Base-by-base conservation (phyloP, 2,888 invertebrate species). In the Dolichomitus sp. region DNA sequence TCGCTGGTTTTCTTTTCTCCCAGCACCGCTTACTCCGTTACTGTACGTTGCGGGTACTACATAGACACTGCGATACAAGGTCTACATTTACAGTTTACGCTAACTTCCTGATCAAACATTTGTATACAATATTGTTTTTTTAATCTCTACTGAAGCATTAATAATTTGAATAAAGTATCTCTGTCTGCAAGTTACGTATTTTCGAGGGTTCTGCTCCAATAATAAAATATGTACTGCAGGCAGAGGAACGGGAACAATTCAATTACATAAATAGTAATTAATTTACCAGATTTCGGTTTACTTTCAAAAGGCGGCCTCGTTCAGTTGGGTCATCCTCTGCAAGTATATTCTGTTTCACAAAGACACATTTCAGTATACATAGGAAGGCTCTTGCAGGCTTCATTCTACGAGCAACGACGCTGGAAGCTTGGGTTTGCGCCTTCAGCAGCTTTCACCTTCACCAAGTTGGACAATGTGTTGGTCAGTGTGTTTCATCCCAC, bases 1-100 rank as follows among this genome's bases (percentile, higher is more conserved):
- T n/a, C 30, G 30, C 17, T 30, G 27, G 40, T 70, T 81, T 80
- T 77, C 63, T 52, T 30, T 73, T 54, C 63, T 57, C 65, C 17
- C 45, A 9, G 27, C n/a, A 45, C 45, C 33, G 17, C 17, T 33
- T 37, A n/a, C 30, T 30, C 59, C 27, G 45, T 5, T 42, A 19
- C 42, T 63, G 11, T 17, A 17, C 40, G 61, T 40, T 61, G 57
- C n/a, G 54, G 52, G 2, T 33, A 33, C 57, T 14, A 33, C 57
- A 33, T 59, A 57, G 30, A 27, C 54, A 6, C 11, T 23, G 30
- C 27, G 27, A 27, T 14, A 57, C 30, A 9, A 33, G 57, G 57
- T 59, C 59, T 33, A 59, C 59, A n/a, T 59, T 14, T 9, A 30
- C 19, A 6, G 59, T 33, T n/a, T 33, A 6, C 33, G 33, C 33